These are phyloP conservation scores for Branchellion lobata DNA, from an alignment of 2,888 invertebrate species.

Conservation along the genomic window DNA sequence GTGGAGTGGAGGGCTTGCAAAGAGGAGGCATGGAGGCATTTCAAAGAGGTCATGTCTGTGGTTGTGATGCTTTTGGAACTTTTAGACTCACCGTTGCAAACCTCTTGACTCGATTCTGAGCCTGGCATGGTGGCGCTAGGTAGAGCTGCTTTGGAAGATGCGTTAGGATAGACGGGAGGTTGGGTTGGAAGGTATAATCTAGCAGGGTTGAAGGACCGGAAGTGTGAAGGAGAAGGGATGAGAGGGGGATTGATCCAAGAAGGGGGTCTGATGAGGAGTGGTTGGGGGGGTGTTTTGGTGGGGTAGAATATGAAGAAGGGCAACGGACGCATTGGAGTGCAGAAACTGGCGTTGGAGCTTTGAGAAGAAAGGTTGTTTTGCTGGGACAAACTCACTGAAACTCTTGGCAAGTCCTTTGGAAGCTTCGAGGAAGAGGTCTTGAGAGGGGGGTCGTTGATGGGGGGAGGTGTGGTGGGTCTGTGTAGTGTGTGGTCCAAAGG, in stretches of 20 bases:
- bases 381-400: neutral
- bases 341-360: neutral
- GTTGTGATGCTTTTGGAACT: neutral
- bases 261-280: neutral
- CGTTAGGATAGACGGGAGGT: neutral
- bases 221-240: neutral
- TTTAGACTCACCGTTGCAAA: too few relatives aligned
- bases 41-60: neutral
- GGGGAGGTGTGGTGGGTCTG: too few relatives aligned
- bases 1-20: too few relatives aligned
- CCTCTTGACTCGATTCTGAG: too few relatives aligned
- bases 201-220: neutral
- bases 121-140: too few relatives aligned
- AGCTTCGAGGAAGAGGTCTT: too few relatives aligned
- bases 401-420: too few relatives aligned
- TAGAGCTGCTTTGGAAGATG: too few relatives aligned
- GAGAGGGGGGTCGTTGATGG: too few relatives aligned
- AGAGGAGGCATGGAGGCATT: neutral
- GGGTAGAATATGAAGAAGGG: neutral
- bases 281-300: neutral
- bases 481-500: too few relatives aligned
- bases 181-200: neutral
- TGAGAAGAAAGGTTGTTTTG: neutral
- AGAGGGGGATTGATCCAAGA: neutral
- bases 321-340: neutral